Evolutionary conservation across 2,113 vertebrate species (phyloP), one percentile per base, ranked within the genome.

Genomic region (Pithys albifrons): DNA sequence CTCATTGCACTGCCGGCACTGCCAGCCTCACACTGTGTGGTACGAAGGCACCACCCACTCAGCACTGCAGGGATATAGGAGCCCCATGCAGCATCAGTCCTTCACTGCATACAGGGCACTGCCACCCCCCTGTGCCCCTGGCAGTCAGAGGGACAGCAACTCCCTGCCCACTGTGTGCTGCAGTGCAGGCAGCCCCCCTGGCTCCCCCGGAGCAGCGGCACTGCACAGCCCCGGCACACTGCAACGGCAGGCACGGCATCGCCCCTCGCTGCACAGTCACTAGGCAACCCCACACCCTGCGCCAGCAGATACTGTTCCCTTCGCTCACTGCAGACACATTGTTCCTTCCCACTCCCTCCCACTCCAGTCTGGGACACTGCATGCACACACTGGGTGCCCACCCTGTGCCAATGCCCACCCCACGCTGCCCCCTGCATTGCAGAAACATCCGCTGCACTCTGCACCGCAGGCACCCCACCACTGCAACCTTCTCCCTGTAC

Each of bases 271-370:
- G 69, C 75, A 57, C 91, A 73, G 94, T 95, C 94, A 84, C 96
- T 91, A 96, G 95, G 96, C 94, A 97, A 95, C 96, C 91, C 91
- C 90, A 73, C 88, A 93, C 88, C 85, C 82, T 79, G 71, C 16
- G 13, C 95, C 79, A 62, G 92, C 92, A 76, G 73, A 93, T 45
- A 24, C 75, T 25, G 59, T 43, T 94, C 91, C 79, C 27, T 87
- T 75, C 20, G 0, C 88, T 88, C 82, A 8, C 88, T 88, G 94
- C 92, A 88, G 85, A 85, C 62, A 35, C 54, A 29, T 85, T 79
- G 65, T 39, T 91, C 93, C 91, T 96, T 88, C 83, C 79, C 67
- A 0, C 71, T 70, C 72, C 84, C 76, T 84, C 64, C 92, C 91
- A 66, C 92, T 76, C 59, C 88, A 59, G 72, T 37, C 83, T 91